Evolutionary conservation across 2,113 vertebrate genomes (phyloP).

Genomic region (Canis aureus): DNA sequence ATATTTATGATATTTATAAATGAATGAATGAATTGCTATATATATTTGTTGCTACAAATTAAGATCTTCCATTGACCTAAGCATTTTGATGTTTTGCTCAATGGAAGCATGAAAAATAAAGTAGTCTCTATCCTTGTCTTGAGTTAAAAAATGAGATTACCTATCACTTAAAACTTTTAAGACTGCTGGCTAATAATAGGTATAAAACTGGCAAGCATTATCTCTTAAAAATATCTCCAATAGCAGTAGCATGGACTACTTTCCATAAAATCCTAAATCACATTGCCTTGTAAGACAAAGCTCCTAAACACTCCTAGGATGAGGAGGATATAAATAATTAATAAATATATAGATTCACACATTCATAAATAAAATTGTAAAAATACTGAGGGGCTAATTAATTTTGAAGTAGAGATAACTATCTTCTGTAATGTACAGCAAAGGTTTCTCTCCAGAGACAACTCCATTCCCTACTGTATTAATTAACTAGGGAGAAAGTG

Average conservation of each 20-base stretch:
- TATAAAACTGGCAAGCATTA: neutral
- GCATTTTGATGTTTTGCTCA: neutral
- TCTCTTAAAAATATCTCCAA: neutral
- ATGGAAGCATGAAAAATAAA: neutral
- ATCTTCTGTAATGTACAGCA: neutral
- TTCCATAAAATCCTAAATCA: neutral
- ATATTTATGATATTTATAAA: no score
- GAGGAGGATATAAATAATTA: neutral
- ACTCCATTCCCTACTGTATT: neutral
- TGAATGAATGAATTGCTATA: no score
- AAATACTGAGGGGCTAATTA: neutral
- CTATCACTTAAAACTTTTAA: neutral
- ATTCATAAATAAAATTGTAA: constrained; percentile 41
- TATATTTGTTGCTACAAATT: neutral
- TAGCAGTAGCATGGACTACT: neutral
- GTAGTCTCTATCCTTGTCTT: neutral
- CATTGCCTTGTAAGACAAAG: neutral
- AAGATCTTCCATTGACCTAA: neutral
- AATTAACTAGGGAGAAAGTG: constrained; percentile 26
- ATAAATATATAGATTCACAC: neutral
- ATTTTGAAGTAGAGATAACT: neutral
- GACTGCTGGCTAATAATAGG: neutral
- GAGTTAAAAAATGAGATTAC: neutral
- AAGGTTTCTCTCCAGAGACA: neutral
- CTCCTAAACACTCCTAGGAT: neutral